Conservation (phyloP, 2,797 vertebrate genomes). For the Salmo trutta region DNA sequence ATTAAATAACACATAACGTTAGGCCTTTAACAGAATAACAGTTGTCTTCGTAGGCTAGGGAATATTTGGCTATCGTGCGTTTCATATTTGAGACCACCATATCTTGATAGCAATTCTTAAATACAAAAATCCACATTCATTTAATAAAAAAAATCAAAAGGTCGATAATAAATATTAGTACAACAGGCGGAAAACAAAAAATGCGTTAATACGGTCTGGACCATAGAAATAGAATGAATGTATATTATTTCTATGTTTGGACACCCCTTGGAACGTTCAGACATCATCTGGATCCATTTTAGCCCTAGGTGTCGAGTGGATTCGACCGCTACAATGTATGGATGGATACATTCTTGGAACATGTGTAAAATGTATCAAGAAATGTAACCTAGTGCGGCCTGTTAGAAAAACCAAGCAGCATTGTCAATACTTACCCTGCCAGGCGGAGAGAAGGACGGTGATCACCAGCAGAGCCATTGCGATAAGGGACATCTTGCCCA, state of each 20-base stretch:
- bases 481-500: conserved; percentile 62
- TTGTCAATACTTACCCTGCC: conserved; percentile 69
- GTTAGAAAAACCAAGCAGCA: conserved; percentile 18
- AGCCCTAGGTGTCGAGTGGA: background rate
- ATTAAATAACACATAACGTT: background rate
- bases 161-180: background rate
- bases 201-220: no score
- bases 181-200: background rate
- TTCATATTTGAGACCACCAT: background rate
- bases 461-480: conserved; percentile 63
- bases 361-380: conserved; percentile 15
- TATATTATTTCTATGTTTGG: no score
- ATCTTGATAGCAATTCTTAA: background rate
- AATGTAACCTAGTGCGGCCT: conserved; percentile 51
- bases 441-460: conserved; percentile 62
- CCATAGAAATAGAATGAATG: no score
- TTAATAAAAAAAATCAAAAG: background rate
- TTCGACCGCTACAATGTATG: background rate
- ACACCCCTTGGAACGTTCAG: background rate
- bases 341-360: background rate
- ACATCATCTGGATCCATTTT: background rate
- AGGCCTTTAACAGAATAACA: background rate
- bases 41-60: background rate
- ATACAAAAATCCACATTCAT: background rate
- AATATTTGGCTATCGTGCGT: background rate